These are phyloP conservation scores for Polypterus bichir DNA, from an alignment of 2,113 vertebrate species.

Conservation along the genomic window DNA sequence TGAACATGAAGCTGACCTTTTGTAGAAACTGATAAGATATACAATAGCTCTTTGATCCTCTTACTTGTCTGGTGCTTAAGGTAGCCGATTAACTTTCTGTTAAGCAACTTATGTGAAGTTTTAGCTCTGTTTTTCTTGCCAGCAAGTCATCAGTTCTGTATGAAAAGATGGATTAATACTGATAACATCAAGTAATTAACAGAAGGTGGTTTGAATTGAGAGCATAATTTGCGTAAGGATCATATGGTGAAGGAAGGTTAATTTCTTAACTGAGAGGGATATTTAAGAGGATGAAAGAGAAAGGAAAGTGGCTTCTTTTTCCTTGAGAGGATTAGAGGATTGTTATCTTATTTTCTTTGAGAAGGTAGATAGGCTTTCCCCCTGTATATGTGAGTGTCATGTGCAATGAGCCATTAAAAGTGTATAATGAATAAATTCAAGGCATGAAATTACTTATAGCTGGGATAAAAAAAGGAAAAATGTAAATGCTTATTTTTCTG, in stretches of 20 bases:
- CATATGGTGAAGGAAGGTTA: slow-evolving; percentile 67
- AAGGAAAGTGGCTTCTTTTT: slow-evolving; percentile 63
- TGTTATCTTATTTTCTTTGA: slow-evolving; percentile 67
- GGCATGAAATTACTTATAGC: slow-evolving; percentile 5
- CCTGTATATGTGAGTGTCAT: slow-evolving; percentile 34
- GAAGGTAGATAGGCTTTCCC: slow-evolving; percentile 41
- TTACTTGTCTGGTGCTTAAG: slow-evolving; percentile 59
- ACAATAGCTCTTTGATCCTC: slow-evolving; percentile 65
- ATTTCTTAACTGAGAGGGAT: slow-evolving; percentile 78
- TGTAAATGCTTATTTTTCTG: background rate
- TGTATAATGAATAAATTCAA: slow-evolving; percentile 20
- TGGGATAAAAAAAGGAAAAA: background rate
- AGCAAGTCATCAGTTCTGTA: slow-evolving; percentile 60
- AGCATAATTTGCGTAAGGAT: slow-evolving; percentile 74
- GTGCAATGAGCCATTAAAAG: slow-evolving; percentile 38
- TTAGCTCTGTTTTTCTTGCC: slow-evolving; percentile 41
- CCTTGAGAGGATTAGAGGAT: slow-evolving; percentile 71
- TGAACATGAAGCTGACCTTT: slow-evolving; percentile 72
- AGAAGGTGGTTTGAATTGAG: slow-evolving; percentile 70
- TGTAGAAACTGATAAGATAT: slow-evolving; percentile 63
- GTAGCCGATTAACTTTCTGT: slow-evolving; percentile 80
- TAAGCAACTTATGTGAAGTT: slow-evolving; percentile 82
- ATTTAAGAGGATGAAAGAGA: slow-evolving; percentile 73
- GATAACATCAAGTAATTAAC: slow-evolving; percentile 94
- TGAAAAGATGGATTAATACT: slow-evolving; percentile 80